phyloP scores from a whole-genome alignment of 2,888 invertebrate genomes.

The Watsonalla cultraria region DNA sequence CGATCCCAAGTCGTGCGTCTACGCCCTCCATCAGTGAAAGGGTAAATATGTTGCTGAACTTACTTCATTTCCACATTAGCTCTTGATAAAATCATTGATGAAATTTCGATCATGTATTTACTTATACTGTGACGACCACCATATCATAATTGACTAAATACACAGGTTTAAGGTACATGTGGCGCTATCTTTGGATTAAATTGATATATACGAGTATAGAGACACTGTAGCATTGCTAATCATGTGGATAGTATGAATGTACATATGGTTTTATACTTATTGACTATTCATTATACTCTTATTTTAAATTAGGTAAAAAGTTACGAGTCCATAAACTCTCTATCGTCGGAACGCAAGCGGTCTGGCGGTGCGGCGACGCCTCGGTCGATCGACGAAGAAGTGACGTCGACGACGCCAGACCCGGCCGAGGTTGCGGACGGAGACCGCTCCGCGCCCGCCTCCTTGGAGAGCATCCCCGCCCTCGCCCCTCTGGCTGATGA shows the following conservation, averaged over 20 bases:
- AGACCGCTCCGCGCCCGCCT: conserved; percentile 64
- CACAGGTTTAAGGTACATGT: too few species aligned
- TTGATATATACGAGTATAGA: not conserved
- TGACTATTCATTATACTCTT: not conserved
- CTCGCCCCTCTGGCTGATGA: conserved; percentile 58
- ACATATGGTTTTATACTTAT: too few species aligned
- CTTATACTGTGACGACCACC: too few species aligned
- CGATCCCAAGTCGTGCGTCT: conserved; percentile 70
- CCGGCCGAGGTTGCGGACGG: conserved; percentile 48
- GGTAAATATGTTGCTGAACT: conserved; percentile 35
- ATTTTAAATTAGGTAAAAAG: conserved; percentile 76
- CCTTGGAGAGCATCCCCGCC: conserved; percentile 63
- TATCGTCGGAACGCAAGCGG: conserved; percentile 79
- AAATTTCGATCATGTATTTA: too few species aligned
- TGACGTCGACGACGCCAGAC: conserved; percentile 60
- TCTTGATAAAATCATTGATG: too few species aligned
- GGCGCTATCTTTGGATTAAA: too few species aligned
- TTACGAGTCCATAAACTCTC: conserved; percentile 81
- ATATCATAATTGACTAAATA: too few species aligned
- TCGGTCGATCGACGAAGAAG: conserved; percentile 69
- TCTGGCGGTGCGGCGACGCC: conserved; percentile 74
- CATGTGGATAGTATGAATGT: too few species aligned
- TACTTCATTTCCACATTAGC: not conserved
- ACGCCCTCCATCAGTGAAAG: conserved; percentile 74
- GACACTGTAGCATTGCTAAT: not conserved